Evolutionary conservation across 2,797 vertebrate genomes (phyloP), one percentile per base, ranked within the genome.

Genomic region (Scomberomorus guttatus): DNA sequence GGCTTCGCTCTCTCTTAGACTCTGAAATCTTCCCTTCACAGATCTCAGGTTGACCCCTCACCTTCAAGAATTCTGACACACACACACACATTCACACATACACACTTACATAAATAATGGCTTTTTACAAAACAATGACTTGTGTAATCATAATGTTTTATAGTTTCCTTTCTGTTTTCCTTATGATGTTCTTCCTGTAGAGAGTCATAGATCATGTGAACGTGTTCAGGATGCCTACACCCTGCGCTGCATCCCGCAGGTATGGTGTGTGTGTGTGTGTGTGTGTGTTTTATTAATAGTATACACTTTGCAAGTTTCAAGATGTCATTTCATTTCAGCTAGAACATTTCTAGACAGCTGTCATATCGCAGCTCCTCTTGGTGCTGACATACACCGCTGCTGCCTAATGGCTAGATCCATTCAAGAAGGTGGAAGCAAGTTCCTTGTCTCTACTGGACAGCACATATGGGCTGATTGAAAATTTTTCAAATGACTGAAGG

Each of bases 181-280:
- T 34, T 4, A 8, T 42, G 12, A 4, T n/a, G 48, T 57, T 50
- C 25, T 71, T 68, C 77, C 65, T 67, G 25, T 27, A 89, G 85
- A 83, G 63, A 89, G 76, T 74, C 89, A 89, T 27, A 70, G 79
- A 67, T 66, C 77, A 64, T 89, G 78, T 44, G 15, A 46, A 1
- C 75, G 50, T 20, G 83, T 89, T 39, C 87, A 90, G 77, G 85
- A 88, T 71, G 77, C 81, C 12, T 89, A 86, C 69, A 86, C 77
- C n/a, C 65, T 90, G 52, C 72, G 81, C 54, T 88, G 87, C 34
- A 83, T 89, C 62, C 85, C 85, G 4, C 88, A 90, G 88, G 89
- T 90, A 75, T 6, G 22, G 6, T 60, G 24, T 58, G 24, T 58
- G 25, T 78, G 37, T 32, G 4, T 52, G 8, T 42, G 18, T 44